Percentiles rank a stretch among this genome's conserved stretches.
Conservation (phyloP, 2,888 invertebrate species). For the Mycalesis mineus region DNA sequence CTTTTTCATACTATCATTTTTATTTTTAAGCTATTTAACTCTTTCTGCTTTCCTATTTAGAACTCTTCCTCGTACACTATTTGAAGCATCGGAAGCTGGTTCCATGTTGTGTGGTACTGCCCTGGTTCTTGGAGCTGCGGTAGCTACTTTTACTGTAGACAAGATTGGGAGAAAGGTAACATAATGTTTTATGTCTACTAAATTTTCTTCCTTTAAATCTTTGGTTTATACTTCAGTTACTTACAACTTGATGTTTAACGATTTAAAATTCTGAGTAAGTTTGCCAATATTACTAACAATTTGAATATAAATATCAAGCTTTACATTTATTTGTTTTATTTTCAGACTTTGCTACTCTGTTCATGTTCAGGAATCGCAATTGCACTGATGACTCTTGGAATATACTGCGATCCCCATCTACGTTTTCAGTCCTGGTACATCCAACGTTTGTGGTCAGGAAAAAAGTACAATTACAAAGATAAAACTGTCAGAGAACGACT, state of each 20-base stretch:
- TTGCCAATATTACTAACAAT: no score
- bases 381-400: conserved; percentile 60
- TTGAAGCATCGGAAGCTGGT: conserved; percentile 60
- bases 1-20: background rate
- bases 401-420: conserved; percentile 65
- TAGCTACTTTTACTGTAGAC: conserved; percentile 60
- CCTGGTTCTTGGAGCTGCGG: conserved; percentile 63
- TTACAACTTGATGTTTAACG: no score
- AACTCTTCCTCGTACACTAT: conserved; percentile 46
- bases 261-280: no score
- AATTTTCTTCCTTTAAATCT: background rate
- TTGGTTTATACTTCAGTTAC: no score
- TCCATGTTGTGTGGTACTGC: conserved; percentile 64
- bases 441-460: conserved; percentile 53
- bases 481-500: conserved; percentile 35
- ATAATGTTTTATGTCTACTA: background rate
- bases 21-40: background rate
- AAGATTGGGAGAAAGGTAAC: conserved; percentile 64
- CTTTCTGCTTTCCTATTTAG: conserved; percentile 36
- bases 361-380: conserved; percentile 69
- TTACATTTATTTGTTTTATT: conserved; percentile 14
- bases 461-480: conserved; percentile 39
- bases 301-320: no score
- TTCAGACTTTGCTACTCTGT: conserved; percentile 63
- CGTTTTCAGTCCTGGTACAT: conserved; percentile 59